Evolutionary conservation across 2,113 vertebrate genomes (phyloP), one percentile per base, ranked within the genome.

Genomic region (Cathartes aura): DNA sequence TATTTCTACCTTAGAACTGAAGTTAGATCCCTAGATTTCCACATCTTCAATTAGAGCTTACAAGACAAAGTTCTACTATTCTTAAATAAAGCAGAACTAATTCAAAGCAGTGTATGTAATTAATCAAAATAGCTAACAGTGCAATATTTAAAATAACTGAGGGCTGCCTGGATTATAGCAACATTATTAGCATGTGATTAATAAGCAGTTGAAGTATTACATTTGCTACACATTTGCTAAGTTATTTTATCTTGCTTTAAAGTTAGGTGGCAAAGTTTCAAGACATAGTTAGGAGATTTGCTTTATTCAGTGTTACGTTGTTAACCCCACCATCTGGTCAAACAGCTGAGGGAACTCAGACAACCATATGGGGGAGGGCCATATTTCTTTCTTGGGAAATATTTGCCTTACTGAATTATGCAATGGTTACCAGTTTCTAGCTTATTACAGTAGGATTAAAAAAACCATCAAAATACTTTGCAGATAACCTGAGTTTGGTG

Each of bases 301-400:
- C 94, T 98, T 98, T 98, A 89, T 93, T 93, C 95, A 97, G 93
- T 85, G 96, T 84, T 67, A 81, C 8, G 24, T 81, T 96, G 96
- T 98, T 96, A 91, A 96, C 92, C 96, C 26, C 66, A 94, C 98
- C 98, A 98, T 98, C 97, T 95, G 98, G 94, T 92, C 95, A 95
- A 84, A 97, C 94, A 98, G 97, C 97, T 98, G 97, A 90, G 78
- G 88, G 93, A 89, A 80, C 90, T 98, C 96, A 92, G 75, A 52
- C 58, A 95, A 88, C 93, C 98, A 97, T 93, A 96, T 97, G 96
- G 52, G 94, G 97, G 38, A 38, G 90, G 52, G 89, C 93, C 85
- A 97, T 91, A 89, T 97, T 97, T 98, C 90, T 97, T 96, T 98
- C 96, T 87, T 86, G 94, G 92, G 97, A 98, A 97, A 93, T 94